Percentiles rank a stretch among this genome's conserved stretches.
These are phyloP conservation scores for Protobothrops mucrosquamatus DNA, from an alignment of 2,113 vertebrate species.

Conservation along the genomic window DNA sequence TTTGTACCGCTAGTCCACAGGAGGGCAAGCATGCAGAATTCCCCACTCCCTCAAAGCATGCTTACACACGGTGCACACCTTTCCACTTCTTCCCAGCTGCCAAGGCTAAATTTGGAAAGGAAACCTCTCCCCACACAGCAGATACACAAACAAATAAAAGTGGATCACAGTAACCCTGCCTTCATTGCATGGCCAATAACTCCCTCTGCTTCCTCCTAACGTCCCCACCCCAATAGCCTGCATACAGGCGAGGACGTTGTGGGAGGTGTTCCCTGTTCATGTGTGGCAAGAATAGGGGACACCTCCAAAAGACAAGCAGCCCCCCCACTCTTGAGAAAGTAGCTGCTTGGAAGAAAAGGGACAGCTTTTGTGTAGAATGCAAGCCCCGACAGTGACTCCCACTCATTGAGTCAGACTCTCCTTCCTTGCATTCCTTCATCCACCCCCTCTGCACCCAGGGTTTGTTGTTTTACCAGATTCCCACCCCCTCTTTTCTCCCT, in stretches of 20 bases:
- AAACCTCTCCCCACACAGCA: accelerated
- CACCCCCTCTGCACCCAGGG: slow-evolving; percentile 39
- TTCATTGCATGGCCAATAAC: not conserved
- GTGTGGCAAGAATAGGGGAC: slow-evolving; percentile 13
- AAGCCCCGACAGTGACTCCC: not conserved
- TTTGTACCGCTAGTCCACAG: slow-evolving; percentile 8
- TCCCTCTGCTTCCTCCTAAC: not conserved
- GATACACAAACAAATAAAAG: not conserved
- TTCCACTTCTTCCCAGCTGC: not conserved
- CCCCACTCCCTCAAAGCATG: not conserved
- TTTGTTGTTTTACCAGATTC: slow-evolving; percentile 50
- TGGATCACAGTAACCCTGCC: not conserved
- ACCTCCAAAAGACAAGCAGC: not conserved
- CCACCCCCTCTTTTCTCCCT: slow-evolving; percentile 37
- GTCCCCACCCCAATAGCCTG: not conserved
- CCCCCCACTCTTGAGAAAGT: not conserved
- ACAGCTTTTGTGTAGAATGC: not conserved
- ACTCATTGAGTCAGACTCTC: slow-evolving; percentile 20
- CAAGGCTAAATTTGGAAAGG: not conserved
- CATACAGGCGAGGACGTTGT: not conserved
- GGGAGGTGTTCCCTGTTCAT: not conserved
- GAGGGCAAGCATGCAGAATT: not conserved
- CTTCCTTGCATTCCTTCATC: slow-evolving; percentile 26
- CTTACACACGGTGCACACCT: not conserved
- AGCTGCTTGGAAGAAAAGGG: not conserved